These are phyloP conservation scores for mouse (Mus musculus) DNA, from an alignment of 2,113 vertebrate species.

Conservation along the genomic window DNA sequence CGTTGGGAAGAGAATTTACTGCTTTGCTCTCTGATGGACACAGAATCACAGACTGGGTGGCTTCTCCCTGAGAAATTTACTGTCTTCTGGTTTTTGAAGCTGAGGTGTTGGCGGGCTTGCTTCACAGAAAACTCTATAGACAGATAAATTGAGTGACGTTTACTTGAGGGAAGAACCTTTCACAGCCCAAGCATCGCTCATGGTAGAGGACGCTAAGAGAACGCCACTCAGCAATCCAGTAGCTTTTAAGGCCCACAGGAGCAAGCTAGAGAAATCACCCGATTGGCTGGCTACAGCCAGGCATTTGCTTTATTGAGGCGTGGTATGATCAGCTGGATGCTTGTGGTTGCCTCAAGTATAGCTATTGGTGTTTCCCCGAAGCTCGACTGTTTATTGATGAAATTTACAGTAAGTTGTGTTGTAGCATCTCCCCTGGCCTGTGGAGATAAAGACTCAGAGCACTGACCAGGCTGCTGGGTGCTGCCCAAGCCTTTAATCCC, in stretches of 20 bases:
- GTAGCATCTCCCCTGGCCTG: background rate
- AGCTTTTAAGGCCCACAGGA: background rate
- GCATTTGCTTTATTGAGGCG: background rate
- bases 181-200: background rate
- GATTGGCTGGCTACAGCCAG: background rate
- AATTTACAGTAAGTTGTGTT: background rate
- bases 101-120: background rate
- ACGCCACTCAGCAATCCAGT: background rate
- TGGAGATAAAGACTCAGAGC: background rate
- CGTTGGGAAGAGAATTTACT: fast-evolving
- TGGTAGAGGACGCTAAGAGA: background rate
- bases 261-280: background rate
- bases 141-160: background rate
- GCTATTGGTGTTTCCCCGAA: background rate
- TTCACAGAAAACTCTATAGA: background rate
- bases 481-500: background rate
- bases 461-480: background rate
- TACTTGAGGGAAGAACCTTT: background rate
- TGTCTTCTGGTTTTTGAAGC: background rate
- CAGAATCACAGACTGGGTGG: background rate
- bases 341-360: background rate
- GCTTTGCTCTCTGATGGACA: fast-evolving
- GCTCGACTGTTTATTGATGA: background rate
- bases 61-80: background rate
- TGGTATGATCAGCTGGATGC: background rate